Evolutionary conservation across 2,888 invertebrate genomes (phyloP).

Genomic region (Scrobipalpa atriplicella): DNA sequence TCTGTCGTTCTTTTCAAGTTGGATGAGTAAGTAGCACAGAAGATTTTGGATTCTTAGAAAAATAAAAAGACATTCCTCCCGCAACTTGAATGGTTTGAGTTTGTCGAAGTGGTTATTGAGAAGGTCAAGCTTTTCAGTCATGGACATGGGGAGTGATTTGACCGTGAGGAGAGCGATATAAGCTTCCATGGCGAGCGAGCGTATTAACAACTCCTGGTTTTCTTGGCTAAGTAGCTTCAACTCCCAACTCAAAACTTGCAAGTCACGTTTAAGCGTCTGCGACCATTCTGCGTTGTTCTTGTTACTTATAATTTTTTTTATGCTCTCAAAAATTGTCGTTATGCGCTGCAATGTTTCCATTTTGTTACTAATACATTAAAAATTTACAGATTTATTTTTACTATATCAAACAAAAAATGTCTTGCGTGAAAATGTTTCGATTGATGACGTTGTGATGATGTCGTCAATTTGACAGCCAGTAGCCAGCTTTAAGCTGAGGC

Average conservation of each 20-base stretch:
- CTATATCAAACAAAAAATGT: background rate
- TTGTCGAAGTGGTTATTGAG: conserved; percentile 64
- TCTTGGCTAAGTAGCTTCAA: conserved; percentile 64
- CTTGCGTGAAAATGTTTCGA: background rate
- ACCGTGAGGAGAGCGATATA: conserved; percentile 67
- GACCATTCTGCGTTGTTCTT: conserved; percentile 61
- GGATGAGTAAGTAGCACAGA: conserved; percentile 80
- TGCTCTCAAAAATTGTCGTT: conserved; percentile 60
- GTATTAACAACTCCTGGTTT: conserved; percentile 60
- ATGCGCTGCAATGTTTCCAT: conserved; percentile 47
- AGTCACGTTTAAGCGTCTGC: conserved; percentile 60
- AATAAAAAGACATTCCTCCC: conserved; percentile 76
- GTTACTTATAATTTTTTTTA: conserved; percentile 59
- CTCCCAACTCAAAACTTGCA: conserved; percentile 60
- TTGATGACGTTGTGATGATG: no score
- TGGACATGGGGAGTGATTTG: conserved; percentile 64
- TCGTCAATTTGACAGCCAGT: no score
- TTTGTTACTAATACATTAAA: background rate
- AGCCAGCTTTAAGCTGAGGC: no score
- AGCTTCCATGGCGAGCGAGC: conserved; percentile 73
- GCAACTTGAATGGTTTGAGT: conserved; percentile 57
- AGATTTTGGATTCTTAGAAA: conserved; percentile 82
- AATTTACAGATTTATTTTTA: background rate
- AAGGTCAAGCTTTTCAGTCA: conserved; percentile 63
- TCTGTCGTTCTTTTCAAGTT: conserved; percentile 71